A percentile compares a stretch with the other conserved stretches of the same genome.
These are phyloP conservation scores for Oryzias curvinotus DNA, from an alignment of 2,113 vertebrate genomes.

Conservation along the genomic window DNA sequence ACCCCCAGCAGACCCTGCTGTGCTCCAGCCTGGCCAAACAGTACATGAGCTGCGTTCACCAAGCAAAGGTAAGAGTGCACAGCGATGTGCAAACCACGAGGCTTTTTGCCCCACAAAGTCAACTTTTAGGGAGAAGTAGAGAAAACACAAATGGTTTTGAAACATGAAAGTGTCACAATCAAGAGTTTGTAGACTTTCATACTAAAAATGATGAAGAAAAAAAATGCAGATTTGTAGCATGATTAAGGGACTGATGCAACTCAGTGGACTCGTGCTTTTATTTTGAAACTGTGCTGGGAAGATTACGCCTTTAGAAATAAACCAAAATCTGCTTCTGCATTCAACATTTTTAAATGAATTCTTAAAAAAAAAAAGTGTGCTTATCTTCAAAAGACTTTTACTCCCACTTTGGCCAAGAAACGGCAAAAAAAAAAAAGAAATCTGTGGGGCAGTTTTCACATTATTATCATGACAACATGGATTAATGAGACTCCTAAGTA, in stretches of 20 bases:
- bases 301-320: too few relatives aligned
- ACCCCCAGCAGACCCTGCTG: conserved; percentile 83
- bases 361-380: conserved; percentile 48
- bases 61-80: conserved; percentile 84
- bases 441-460: conserved; percentile 51
- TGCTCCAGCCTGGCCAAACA: conserved; percentile 89
- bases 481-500: conserved; percentile 55
- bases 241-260: too few relatives aligned
- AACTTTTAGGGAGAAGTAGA: conserved; percentile 13
- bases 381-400: conserved; percentile 73
- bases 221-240: too few relatives aligned
- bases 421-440: not conserved
- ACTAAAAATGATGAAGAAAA: too few relatives aligned
- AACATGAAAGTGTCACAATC: too few relatives aligned
- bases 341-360: conserved; percentile 56
- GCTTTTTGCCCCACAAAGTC: too few relatives aligned
- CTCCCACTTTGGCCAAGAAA: conserved; percentile 63
- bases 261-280: too few relatives aligned
- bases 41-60: conserved; percentile 87
- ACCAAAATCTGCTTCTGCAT: conserved; percentile 36
- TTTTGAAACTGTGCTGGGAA: too few relatives aligned
- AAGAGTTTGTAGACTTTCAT: too few relatives aligned
- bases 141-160: conserved; percentile 13
- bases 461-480: conserved; percentile 61
- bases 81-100: too few relatives aligned